Conservation (phyloP, 2,797 vertebrate genomes). For the Sardinella longiceps region DNA sequence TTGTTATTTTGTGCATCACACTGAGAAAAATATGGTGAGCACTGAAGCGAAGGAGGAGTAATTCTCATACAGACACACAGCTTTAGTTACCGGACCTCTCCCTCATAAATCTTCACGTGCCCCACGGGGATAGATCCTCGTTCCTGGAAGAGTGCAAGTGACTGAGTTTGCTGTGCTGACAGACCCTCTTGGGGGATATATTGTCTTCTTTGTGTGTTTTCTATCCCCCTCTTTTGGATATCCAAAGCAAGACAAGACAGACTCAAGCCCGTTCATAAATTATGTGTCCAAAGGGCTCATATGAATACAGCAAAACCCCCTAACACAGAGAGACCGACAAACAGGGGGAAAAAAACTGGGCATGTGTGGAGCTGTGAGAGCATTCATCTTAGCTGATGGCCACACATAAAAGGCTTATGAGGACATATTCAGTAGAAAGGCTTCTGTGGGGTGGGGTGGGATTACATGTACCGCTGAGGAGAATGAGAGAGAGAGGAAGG, state of each 20-base stretch:
- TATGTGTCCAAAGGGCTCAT: background rate
- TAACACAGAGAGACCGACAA: background rate
- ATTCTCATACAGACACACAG: conserved; percentile 56
- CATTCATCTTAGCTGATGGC: background rate
- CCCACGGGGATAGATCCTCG: conserved; percentile 57
- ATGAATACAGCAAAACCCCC: background rate
- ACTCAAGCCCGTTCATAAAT: conserved; percentile 43
- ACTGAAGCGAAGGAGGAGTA: conserved; percentile 70
- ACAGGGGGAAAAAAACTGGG: background rate
- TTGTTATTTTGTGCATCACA: conserved; percentile 52
- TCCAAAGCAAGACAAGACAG: conserved; percentile 59
- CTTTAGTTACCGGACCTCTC: conserved; percentile 67
- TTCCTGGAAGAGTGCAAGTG: conserved; percentile 39
- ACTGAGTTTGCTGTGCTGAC: conserved; percentile 52
- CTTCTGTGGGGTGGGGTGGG: background rate
- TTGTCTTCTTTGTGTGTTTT: conserved; percentile 48
- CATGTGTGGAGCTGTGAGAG: background rate
- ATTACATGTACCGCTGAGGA: background rate
- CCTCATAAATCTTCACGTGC: conserved; percentile 76
- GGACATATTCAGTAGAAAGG: background rate
- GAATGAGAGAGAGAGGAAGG: background rate
- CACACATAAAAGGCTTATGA: background rate
- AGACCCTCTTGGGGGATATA: conserved; percentile 63
- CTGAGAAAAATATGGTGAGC: conserved; percentile 60
- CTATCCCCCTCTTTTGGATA: background rate